These are phyloP conservation scores for Poicephalus meyeri DNA, from an alignment of 2,113 vertebrate species.

Conservation along the genomic window DNA sequence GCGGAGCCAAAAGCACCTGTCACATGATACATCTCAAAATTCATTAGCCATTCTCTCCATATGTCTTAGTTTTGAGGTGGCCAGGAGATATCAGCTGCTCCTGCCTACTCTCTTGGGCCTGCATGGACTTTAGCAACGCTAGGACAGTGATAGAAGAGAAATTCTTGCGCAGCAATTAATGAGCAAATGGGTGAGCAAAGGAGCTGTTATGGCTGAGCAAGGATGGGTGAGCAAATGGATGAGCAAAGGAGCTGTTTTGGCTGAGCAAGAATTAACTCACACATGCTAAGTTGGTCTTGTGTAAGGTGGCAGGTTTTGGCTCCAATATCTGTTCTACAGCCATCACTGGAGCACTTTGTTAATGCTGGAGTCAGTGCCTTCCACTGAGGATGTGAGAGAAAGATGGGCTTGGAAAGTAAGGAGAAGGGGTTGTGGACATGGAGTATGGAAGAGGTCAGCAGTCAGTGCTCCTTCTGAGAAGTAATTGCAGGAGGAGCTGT, in stretches of 20 bases:
- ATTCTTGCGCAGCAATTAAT: neutral
- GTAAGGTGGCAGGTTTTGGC: neutral
- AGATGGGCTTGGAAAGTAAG: neutral
- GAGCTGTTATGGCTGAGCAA: no score
- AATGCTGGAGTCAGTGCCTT: neutral
- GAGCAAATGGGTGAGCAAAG: no score
- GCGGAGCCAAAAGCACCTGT: conserved; percentile 25
- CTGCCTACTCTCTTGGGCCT: conserved; percentile 8
- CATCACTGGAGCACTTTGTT: neutral
- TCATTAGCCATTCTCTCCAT: conserved; percentile 9
- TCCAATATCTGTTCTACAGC: neutral
- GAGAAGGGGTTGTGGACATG: neutral
- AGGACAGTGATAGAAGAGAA: neutral
- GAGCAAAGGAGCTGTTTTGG: neutral
- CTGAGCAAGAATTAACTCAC: neutral
- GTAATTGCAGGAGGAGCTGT: neutral
- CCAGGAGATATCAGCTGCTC: conserved; percentile 27
- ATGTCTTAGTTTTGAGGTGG: conserved; percentile 32
- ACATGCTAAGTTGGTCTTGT: neutral
- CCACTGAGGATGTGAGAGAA: neutral
- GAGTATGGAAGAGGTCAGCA: neutral
- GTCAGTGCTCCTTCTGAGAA: neutral
- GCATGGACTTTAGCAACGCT: neutral
- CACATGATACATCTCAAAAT: conserved; percentile 18
- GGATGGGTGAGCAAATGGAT: neutral